phyloP scores from a whole-genome alignment of 2,113 vertebrate species.

The Zosterops japonicus region DNA sequence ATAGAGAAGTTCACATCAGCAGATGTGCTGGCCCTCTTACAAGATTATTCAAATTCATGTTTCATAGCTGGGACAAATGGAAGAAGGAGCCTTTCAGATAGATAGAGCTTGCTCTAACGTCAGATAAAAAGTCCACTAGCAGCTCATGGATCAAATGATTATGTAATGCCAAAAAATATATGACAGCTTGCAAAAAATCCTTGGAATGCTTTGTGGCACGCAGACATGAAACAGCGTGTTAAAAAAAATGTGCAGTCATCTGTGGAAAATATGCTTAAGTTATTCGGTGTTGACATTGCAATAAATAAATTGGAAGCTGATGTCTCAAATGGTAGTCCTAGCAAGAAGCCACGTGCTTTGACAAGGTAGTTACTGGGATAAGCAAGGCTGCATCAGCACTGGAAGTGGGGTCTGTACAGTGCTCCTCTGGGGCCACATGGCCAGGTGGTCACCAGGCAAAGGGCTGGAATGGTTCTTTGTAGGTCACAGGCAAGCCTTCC shows the following conservation, averaged over 20 bases:
- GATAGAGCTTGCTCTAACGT: neutral
- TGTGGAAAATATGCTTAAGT: constrained; percentile 57
- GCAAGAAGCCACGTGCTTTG: constrained; percentile 33
- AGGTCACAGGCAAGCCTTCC: neutral
- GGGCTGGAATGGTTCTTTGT: neutral
- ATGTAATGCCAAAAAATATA: constrained; percentile 41
- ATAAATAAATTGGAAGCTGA: constrained; percentile 45
- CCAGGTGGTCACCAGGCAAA: neutral
- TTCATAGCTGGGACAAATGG: neutral
- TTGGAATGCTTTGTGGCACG: constrained; percentile 7
- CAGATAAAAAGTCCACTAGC: neutral
- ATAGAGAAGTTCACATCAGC: neutral
- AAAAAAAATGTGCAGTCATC: constrained; percentile 59
- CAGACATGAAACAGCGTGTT: constrained; percentile 38
- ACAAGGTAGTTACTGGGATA: neutral
- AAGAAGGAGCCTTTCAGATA: neutral
- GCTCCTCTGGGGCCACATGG: neutral
- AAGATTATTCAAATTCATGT: neutral
- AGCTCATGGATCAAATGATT: constrained; percentile 23
- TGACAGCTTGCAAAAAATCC: constrained; percentile 48
- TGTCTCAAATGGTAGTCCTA: constrained; percentile 51
- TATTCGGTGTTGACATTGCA: constrained; percentile 48
- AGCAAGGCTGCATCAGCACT: neutral
- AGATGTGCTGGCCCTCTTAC: neutral
- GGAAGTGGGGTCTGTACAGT: neutral